A percentile compares a stretch with the other conserved stretches of the same genome.
Conservation (phyloP, 2,797 vertebrate species). For the Phrynocephalus guinanensis region DNA sequence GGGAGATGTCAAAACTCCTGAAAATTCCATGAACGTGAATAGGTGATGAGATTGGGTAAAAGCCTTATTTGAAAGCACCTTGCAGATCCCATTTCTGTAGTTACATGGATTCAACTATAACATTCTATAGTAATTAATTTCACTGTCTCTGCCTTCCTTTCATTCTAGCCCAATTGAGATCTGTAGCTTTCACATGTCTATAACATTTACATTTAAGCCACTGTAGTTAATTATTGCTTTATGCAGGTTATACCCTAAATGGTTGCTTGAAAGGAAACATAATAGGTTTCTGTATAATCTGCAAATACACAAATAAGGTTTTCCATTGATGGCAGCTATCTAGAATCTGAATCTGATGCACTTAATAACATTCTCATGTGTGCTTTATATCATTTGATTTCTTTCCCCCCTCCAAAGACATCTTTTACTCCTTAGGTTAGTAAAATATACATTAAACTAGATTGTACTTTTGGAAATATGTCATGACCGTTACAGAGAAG, state of each 20-base stretch:
- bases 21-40: neutral
- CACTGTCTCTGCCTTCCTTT: neutral
- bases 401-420: neutral
- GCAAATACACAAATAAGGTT: neutral
- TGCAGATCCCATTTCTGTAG: neutral
- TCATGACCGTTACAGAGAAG: neutral
- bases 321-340: neutral
- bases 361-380: neutral
- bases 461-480: neutral
- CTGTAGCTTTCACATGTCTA: neutral
- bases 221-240: neutral
- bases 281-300: neutral
- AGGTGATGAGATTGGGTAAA: neutral
- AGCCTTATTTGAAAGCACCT: neutral
- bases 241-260: neutral
- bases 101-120: no score
- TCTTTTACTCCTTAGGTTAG: neutral
- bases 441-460: neutral
- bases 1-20: neutral
- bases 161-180: neutral
- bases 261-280: neutral
- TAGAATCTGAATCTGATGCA: neutral
- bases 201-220: neutral
- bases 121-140: neutral
- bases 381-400: neutral